Evolutionary conservation across 1,140 invertebrate genomes (phyloP), one percentile per base, ranked within the genome.

Genomic region (Drosophila athabasca): DNA sequence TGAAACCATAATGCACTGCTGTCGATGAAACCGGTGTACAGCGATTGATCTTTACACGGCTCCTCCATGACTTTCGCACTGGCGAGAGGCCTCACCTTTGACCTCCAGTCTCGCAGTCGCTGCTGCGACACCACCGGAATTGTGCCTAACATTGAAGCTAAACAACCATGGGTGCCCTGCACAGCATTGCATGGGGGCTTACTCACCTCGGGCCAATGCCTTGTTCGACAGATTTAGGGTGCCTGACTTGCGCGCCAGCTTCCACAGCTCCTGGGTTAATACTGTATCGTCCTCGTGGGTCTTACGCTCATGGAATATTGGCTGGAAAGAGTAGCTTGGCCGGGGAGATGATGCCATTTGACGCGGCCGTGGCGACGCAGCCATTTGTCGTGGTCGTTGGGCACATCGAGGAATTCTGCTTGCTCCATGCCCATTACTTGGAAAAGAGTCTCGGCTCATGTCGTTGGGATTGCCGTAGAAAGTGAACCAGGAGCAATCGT

Each of bases 201-300:
- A 87, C 92, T 93, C 92, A 97, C 97, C 96, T 92, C 94, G 93
- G 26, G 93, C 93, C 58, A 97, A 92, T 61, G 94, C 95, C 90
- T 94, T 94, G 65, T 95, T 95, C 39, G 95, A 95, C 61, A 98
- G 93, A 93, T 96, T 96, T 15, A 98, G 92, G 66, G 95, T 94
- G 19, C 97, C 97, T 58, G 95, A 95, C 85, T 94, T 94, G 79
- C 96, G 94, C 3, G 96, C 96, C 71, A 94, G 94, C 92, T 97
- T 95, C 53, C 97, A 94, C 58, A 97, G 90, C 48, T 93, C 94
- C 29, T 93, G 92, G 41, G 95, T 94, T 50, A 97, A 84, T 82
- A 94, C 93, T 59, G 92, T 92, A 62, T 95, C 93, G 76, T 96
- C 95, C 58, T 95, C 94, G 46, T 93, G 92, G 87, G 94, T 94